Evolutionary conservation across 2,113 vertebrate genomes (phyloP), one percentile per base, ranked within the genome.

Genomic region (Argyrosomus japonicus): DNA sequence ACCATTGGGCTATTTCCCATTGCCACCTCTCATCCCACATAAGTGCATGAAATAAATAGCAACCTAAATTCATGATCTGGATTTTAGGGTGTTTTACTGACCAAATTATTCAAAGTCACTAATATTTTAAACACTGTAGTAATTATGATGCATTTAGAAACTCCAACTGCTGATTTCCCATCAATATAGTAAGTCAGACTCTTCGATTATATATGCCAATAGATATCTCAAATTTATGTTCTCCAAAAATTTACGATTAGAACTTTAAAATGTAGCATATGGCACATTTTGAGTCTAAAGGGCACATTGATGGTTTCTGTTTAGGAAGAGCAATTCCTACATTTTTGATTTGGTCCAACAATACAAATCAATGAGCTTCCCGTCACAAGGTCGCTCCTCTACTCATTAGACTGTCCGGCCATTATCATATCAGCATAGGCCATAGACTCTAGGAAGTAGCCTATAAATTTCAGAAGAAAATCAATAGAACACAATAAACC

Each of bases 391-490:
- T 77, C 9, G 1, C 45, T 73, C 47, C 50, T 65, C 6, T 21
- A 18, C 62, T 79, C 57, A 68, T 64, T 82, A 84, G n/a, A 60
- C 67, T 69, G 75, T 48, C 27, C 43, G 23, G 60, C 67, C 85
- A 79, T 63, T 71, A 71, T 82, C 58, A 87, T 79, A 89, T 69
- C 67, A 84, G 65, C 19, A 36, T 51, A 64, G 19, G 40, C 32
- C 36, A 62, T 29, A 75, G 45, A 64, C 56, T 63, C 12, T 15
- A 48, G 53, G 68, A 80, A 74, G 68, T 10, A 69, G 56, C 36
- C 53, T 68, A 74, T 82, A 67, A 9, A 61, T 68, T 69, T 77
- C 56, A 77, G 60, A 63, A 48, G 45, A 29, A 85, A 90, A 85
- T 85, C 76, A 75, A 78, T 85, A 56, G 19, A 61, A 57, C 51